A percentile compares a stretch with the other conserved stretches of the same genome.
Evolutionary conservation across 2,888 invertebrate genomes (phyloP).

Genomic region (Leucophenga montana): DNA sequence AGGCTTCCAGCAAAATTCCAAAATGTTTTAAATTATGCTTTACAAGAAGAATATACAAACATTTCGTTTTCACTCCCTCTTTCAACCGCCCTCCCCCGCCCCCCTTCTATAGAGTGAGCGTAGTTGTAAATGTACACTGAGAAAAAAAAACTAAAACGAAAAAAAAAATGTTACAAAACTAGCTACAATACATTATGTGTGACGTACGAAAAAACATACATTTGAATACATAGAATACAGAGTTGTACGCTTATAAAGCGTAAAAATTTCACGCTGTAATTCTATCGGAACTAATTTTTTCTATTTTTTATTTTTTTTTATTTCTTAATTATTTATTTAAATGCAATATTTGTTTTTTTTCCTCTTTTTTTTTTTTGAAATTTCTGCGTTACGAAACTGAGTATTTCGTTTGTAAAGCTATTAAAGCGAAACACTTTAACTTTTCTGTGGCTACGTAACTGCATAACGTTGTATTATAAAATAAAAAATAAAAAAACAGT

Average conservation of each 20-base stretch:
- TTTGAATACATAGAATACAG: background rate
- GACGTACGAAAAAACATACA: no score
- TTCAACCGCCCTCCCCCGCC: no score
- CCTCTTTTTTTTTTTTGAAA: background rate
- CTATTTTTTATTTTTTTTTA: background rate
- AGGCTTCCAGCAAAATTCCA: constrained; percentile 57
- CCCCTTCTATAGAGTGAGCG: no score
- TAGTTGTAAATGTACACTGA: no score
- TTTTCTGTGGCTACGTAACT: background rate
- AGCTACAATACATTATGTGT: background rate
- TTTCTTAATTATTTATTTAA: background rate
- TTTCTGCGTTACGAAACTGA: background rate
- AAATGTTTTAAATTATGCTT: constrained; percentile 39
- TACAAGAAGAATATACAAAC: background rate
- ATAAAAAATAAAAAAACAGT: no score
- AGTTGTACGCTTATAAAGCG: background rate
- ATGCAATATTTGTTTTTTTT: background rate
- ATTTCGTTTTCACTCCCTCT: no score
- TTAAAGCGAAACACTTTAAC: background rate
- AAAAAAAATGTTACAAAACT: constrained; percentile 43
- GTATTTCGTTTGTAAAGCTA: background rate
- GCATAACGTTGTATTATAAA: background rate
- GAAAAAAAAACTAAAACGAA: constrained; percentile 28
- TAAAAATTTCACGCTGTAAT: background rate
- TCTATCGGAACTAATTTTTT: background rate